These are phyloP conservation scores for Colius striatus DNA, from an alignment of 2,113 vertebrate genomes.

Conservation along the genomic window DNA sequence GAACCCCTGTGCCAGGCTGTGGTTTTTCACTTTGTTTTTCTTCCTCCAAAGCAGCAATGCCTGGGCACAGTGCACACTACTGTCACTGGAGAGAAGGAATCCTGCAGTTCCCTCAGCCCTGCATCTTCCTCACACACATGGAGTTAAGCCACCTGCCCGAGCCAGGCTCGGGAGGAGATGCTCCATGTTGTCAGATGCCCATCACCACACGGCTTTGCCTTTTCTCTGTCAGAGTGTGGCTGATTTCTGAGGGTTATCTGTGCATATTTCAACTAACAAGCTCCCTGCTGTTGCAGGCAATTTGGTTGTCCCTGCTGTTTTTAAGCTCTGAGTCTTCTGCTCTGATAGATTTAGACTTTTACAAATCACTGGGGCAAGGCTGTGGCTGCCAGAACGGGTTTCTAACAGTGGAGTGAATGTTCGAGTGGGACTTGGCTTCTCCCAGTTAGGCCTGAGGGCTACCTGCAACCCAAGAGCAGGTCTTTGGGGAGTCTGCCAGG, in stretches of 20 bases:
- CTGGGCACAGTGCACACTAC: neutral
- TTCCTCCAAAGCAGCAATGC: neutral
- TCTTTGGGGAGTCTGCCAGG: neutral
- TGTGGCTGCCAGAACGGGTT: neutral
- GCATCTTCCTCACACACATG: fast-evolving
- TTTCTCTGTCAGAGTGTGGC: neutral
- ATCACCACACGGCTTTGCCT: neutral
- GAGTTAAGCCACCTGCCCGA: neutral
- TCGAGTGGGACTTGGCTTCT: neutral
- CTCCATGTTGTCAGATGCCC: neutral
- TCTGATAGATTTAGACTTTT: neutral
- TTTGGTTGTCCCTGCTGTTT: neutral
- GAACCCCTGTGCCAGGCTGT: neutral
- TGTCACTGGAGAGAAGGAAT: neutral
- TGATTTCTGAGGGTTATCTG: neutral
- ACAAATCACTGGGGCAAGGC: neutral
- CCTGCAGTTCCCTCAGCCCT: neutral
- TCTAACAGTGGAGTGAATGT: neutral
- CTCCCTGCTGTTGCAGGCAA: neutral
- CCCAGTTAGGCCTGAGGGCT: neutral
- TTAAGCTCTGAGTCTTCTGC: neutral
- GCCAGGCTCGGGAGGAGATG: fast-evolving
- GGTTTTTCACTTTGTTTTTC: neutral
- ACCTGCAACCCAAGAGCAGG: neutral
- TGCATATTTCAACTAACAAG: neutral